Evolutionary conservation across 2,888 invertebrate species (phyloP).

Genomic region (Apamea anceps): DNA sequence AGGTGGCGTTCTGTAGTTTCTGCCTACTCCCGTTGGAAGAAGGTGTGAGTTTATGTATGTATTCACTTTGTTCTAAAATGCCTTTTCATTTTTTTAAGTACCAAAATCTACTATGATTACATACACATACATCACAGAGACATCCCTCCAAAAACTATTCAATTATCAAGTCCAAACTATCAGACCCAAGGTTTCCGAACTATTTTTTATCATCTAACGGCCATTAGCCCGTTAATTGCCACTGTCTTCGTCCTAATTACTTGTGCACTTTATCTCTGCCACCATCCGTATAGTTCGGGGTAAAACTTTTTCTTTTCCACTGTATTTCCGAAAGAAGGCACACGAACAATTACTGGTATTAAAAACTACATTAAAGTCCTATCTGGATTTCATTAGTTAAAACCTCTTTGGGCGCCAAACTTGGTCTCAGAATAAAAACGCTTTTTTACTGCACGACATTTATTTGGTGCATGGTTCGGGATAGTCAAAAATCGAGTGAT

Average conservation of each 20-base stretch:
- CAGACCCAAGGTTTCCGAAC: conserved; percentile 44
- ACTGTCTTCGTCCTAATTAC: conserved; percentile 61
- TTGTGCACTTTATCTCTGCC: conserved; percentile 56
- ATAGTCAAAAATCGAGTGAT: not conserved
- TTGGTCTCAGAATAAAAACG: not conserved
- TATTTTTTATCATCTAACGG: conserved; percentile 58
- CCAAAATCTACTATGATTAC: not conserved
- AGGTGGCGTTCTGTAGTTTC: not conserved
- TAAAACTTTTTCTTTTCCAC: conserved; percentile 47
- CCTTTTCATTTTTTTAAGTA: no score
- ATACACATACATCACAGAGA: not conserved
- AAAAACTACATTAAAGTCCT: conserved; percentile 15
- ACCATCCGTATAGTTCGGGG: conserved; percentile 24
- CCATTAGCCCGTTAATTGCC: conserved; percentile 59
- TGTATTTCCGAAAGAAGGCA: conserved; percentile 14
- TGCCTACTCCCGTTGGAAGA: not conserved
- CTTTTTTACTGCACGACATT: not conserved
- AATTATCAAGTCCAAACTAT: conserved; percentile 28
- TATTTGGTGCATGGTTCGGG: not conserved
- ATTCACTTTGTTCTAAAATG: not conserved
- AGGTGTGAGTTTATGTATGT: not conserved
- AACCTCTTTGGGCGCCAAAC: not conserved
- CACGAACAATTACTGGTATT: conserved; percentile 11
- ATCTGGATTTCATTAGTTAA: not conserved
- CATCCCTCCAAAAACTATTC: conserved; percentile 1